phyloP scores from a whole-genome alignment of 2,797 vertebrate species.

The Gymnocypris eckloni region DNA sequence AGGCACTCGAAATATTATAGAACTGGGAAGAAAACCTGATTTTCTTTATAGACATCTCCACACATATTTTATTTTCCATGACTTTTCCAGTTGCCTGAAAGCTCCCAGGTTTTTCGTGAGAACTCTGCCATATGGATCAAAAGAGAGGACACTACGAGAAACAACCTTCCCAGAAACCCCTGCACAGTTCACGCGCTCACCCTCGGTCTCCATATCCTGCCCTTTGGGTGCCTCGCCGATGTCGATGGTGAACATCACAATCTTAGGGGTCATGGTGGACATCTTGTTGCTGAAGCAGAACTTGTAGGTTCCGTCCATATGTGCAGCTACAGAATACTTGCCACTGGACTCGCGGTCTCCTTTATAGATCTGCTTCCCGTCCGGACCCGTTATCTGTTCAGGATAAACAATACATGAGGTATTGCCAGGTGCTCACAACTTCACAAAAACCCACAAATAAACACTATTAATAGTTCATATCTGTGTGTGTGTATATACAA shows the following conservation, averaged over 20 bases:
- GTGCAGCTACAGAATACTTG: slow-evolving; percentile 96
- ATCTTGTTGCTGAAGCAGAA: slow-evolving; percentile 99
- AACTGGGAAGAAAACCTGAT: not conserved
- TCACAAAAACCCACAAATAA: not conserved
- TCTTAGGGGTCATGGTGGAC: slow-evolving; percentile 99
- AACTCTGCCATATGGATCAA: slow-evolving; percentile 13
- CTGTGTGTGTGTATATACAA: not conserved
- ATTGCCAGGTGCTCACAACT: not conserved
- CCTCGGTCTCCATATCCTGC: slow-evolving; percentile 99
- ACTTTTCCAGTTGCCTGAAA: not conserved
- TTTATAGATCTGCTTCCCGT: slow-evolving; percentile 97
- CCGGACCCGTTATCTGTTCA: slow-evolving; percentile 94
- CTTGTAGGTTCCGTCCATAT: slow-evolving; percentile 98
- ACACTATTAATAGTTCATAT: not conserved
- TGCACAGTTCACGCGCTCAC: slow-evolving; percentile 71
- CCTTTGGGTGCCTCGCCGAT: slow-evolving; percentile 97
- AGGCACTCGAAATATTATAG: not conserved
- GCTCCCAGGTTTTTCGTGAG: not conserved
- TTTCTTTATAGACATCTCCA: not conserved
- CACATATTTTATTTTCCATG: not conserved
- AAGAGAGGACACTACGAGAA: not conserved
- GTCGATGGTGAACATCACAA: slow-evolving; percentile 99
- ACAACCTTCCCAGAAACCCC: not conserved
- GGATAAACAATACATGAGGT: not conserved
- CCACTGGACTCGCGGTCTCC: slow-evolving; percentile 96